These are phyloP conservation scores for Pelobates fuscus DNA, from an alignment of 2,113 vertebrate species.

Conservation along the genomic window DNA sequence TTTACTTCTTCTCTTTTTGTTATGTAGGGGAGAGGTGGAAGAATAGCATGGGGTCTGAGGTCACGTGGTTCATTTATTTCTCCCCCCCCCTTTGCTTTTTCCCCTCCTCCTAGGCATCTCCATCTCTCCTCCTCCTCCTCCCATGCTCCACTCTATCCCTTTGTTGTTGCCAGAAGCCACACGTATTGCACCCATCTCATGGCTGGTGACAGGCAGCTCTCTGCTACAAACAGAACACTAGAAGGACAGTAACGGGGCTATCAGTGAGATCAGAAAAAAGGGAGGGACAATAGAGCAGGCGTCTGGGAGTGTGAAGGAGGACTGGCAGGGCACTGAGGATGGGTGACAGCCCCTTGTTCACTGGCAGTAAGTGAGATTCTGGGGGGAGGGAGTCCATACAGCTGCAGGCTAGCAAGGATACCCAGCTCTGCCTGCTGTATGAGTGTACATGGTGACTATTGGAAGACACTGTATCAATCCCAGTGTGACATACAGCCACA, in stretches of 20 bases:
- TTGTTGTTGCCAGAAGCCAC: constrained; percentile 42
- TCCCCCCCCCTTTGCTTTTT: constrained; percentile 28
- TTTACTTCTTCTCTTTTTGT: constrained; percentile 3
- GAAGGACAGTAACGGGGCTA: constrained; percentile 27
- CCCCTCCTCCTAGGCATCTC: neutral
- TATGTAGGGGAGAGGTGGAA: constrained; percentile 4
- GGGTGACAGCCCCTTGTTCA: constrained; percentile 21
- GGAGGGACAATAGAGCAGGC: neutral
- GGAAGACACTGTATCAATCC: neutral
- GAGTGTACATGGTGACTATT: neutral
- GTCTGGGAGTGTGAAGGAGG: constrained; percentile 5
- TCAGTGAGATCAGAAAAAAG: constrained; percentile 2
- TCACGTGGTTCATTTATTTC: constrained; percentile 57
- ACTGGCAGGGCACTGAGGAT: constrained; percentile 14
- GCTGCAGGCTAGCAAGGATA: too few relatives aligned
- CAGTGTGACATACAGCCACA: neutral
- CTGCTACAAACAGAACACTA: constrained; percentile 1
- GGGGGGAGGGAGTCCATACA: too few relatives aligned
- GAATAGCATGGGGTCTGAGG: constrained; percentile 45
- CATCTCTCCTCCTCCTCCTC: neutral
- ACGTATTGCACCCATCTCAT: constrained; percentile 31
- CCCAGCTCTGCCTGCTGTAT: neutral
- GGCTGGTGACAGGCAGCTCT: constrained; percentile 31
- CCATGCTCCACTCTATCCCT: constrained; percentile 31
- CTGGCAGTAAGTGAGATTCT: constrained; percentile 3